Evolutionary conservation across 2,113 vertebrate genomes (phyloP), one percentile per base, ranked within the genome.

Genomic region (Festucalex cinctus): DNA sequence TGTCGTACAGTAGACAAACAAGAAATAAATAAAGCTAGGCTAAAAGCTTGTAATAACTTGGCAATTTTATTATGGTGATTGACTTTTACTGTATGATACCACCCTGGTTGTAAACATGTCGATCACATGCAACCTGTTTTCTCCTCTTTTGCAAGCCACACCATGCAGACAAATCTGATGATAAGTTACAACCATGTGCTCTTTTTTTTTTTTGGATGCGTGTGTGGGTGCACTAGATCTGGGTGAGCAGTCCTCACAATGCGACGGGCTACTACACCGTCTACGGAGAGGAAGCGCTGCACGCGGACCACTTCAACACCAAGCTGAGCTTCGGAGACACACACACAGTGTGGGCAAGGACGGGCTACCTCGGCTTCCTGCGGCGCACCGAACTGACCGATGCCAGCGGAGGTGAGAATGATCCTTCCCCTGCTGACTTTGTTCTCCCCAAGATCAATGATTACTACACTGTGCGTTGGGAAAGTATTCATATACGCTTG

Each of bases 231-330:
- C 61, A 17, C 8, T 62, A 98, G 96, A 86, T 98, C 46, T 98
- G 96, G 96, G 96, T 98, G 82, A 98, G 95, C 81, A 95, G 96
- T 65, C 96, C 95, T 0, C 96, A 98, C 88, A 98, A 97, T 0
- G 95, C 96, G 24, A 93, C 93, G 0, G 96, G 96, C 26, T 98
- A 98, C 88, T 96, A 97, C 89, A 98, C 95, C 0, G 94, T 97
- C 56, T 95, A 96, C 0, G 96, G 96, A 0, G 96, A 98, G 69
- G 96, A 98, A 82, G 93, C 93, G 0, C 91, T 98, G 75, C 96
- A 98, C 0, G 94, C 95, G 0, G 96, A 98, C 83, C 96, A 98
- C 89, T 98, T 98, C 66, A 95, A 91, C 64, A 96, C 96, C 59
- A 93, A 85, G 68, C 91, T 98, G 54, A 98, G 96, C 72, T 98